phyloP scores from a whole-genome alignment of 2,113 vertebrate species.

The Hemiscyllium ocellatum region DNA sequence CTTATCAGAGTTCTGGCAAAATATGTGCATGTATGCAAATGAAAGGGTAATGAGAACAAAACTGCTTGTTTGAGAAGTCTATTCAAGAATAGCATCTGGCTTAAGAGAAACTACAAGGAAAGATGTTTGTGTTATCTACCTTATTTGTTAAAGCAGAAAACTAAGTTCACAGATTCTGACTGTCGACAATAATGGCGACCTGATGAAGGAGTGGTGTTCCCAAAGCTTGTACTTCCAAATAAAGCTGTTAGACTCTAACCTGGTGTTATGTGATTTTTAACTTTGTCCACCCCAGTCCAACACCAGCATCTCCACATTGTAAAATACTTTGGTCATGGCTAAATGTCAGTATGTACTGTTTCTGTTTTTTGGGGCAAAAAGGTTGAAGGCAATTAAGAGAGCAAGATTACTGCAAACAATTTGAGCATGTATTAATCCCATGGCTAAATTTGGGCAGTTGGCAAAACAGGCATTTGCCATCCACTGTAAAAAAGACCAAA shows the following conservation, averaged over 20 bases:
- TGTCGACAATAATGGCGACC: background rate
- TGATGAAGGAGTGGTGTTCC: too few relatives aligned
- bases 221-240: too few relatives aligned
- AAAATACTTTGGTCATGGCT: background rate
- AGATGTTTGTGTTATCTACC: background rate
- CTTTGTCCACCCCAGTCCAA: too few relatives aligned
- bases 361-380: background rate
- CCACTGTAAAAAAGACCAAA: background rate
- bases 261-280: too few relatives aligned
- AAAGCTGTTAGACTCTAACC: too few relatives aligned
- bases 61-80: background rate
- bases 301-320: too few relatives aligned
- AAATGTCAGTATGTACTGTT: background rate
- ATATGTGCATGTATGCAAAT: background rate
- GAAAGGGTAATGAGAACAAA: background rate
- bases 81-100: background rate
- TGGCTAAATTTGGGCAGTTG: background rate
- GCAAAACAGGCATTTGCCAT: background rate
- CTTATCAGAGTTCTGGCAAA: background rate
- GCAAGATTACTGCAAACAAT: background rate
- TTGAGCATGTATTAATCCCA: background rate
- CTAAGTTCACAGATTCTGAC: background rate
- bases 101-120: background rate
- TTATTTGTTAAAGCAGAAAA: background rate
- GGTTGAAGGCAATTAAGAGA: background rate